Conservation (phyloP, 2,797 vertebrate species). For the Takifugu rubripes region DNA sequence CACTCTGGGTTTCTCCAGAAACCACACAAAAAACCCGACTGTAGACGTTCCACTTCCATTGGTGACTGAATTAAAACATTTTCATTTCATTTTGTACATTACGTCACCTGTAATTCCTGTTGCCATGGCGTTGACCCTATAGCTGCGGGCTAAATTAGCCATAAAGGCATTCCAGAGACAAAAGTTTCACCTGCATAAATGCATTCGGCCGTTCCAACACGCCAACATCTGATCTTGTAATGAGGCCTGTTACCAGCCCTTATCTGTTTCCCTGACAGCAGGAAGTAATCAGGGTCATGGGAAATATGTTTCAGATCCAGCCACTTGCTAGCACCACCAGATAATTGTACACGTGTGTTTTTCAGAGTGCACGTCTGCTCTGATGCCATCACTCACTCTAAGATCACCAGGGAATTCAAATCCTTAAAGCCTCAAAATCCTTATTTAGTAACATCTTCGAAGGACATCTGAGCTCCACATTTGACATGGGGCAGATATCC, state of each 20-base stretch:
- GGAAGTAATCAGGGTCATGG: conserved; percentile 21
- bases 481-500: conserved; percentile 38
- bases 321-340: conserved; percentile 12
- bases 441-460: conserved; percentile 50
- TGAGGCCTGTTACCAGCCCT: neutral
- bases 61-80: too few relatives aligned
- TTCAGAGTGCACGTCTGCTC: conserved; percentile 2
- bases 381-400: neutral
- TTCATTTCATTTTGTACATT: too few relatives aligned
- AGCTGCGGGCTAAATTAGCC: too few relatives aligned
- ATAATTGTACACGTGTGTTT: conserved; percentile 3
- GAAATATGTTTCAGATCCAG: conserved; percentile 21
- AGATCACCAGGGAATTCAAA: conserved; percentile 16
- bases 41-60: too few relatives aligned
- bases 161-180: too few relatives aligned
- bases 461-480: conserved; percentile 41
- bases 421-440: conserved; percentile 10
- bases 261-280: conserved; percentile 16
- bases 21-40: too few relatives aligned
- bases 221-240: neutral
- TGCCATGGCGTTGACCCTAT: too few relatives aligned
- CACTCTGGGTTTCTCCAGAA: too few relatives aligned
- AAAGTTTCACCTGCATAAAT: neutral
- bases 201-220: neutral
- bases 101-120: too few relatives aligned